Evolutionary conservation across 2,888 invertebrate species (phyloP).

Genomic region (Acronicta alni): DNA sequence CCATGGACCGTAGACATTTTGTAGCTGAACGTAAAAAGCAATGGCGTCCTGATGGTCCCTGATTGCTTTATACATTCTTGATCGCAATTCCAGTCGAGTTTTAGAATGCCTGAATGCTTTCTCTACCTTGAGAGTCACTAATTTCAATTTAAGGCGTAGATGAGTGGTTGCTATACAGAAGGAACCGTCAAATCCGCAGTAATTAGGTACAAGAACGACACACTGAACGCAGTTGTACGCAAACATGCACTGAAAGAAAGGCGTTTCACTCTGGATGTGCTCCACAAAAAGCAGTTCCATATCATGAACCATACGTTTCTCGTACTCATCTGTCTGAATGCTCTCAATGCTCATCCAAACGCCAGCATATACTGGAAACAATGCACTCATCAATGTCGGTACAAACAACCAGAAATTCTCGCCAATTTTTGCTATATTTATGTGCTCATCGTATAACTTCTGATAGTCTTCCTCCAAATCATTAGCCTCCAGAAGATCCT

Average conservation of each 20-base stretch:
- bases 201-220: conserved; percentile 67
- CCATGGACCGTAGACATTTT: conserved; percentile 77
- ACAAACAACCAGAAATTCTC: conserved; percentile 71
- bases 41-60: conserved; percentile 74
- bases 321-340: conserved; percentile 67
- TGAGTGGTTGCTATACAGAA: conserved; percentile 78
- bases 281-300: conserved; percentile 73
- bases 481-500: conserved; percentile 71
- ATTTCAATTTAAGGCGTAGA: conserved; percentile 73
- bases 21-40: conserved; percentile 67
- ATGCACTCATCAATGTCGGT: conserved; percentile 65
- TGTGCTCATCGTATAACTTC: conserved; percentile 66
- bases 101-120: conserved; percentile 66
- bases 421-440: conserved; percentile 66
- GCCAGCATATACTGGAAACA: conserved; percentile 74
- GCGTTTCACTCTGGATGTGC: conserved; percentile 73
- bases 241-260: conserved; percentile 75
- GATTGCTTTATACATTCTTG: conserved; percentile 65
- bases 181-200: conserved; percentile 75
- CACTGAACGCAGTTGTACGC: conserved; percentile 70
- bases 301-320: conserved; percentile 74
- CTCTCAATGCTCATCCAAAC: conserved; percentile 67
- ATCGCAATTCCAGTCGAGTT: conserved; percentile 58
- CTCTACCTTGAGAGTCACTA: conserved; percentile 67
- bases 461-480: conserved; percentile 69